Evolutionary conservation across 2,113 vertebrate genomes (phyloP).

Genomic region (Chionis minor): DNA sequence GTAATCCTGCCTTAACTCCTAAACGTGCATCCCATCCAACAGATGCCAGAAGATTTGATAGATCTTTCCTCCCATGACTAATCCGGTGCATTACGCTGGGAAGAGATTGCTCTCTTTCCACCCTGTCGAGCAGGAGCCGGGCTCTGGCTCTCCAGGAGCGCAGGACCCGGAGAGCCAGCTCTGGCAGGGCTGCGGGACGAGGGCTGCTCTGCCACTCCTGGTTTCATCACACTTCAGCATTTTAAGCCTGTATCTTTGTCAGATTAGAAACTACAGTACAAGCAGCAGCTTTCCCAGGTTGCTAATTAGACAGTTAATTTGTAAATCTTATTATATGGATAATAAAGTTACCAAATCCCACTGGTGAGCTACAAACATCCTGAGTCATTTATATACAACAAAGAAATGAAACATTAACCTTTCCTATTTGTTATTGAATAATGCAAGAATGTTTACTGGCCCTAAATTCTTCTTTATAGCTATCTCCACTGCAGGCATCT

Average conservation of each 20-base stretch:
- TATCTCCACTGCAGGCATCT: fast-evolving
- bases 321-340: constrained; percentile 43
- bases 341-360: constrained; percentile 44
- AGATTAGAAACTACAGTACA: neutral
- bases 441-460: neutral
- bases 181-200: neutral
- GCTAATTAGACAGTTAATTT: constrained; percentile 48
- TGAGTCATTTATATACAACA: neutral
- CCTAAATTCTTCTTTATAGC: neutral
- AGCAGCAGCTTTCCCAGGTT: constrained; percentile 6
- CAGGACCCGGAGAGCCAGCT: neutral
- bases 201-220: fast-evolving
- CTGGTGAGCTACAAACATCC: neutral
- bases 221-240: neutral
- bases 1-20: neutral
- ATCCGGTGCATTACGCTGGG: fast-evolving
- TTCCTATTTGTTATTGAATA: neutral
- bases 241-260: neutral
- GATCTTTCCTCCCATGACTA: neutral
- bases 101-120: neutral
- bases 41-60: neutral
- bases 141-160: fast-evolving
- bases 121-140: neutral
- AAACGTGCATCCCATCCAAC: fast-evolving
- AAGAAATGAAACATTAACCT: neutral